phyloP scores from a whole-genome alignment of 1,140 invertebrate genomes.

The Sycobia sp. region DNA sequence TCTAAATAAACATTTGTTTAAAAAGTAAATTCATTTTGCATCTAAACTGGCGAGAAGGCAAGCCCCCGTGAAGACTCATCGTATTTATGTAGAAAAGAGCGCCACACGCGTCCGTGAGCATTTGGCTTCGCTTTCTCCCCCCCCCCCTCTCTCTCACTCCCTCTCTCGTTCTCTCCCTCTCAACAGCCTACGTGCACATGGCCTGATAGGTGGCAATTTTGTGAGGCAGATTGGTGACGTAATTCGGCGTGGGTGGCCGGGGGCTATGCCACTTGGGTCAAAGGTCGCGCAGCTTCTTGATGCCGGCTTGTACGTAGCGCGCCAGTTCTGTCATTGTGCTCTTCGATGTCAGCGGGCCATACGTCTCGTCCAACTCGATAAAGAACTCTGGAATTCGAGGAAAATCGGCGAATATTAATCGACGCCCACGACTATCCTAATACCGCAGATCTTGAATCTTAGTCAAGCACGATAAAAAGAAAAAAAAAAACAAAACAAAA shows the following conservation, averaged over 20 bases:
- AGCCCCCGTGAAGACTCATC: conserved; percentile 14
- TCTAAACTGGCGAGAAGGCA: conserved; percentile 21
- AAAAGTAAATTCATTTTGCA: conserved; percentile 1
- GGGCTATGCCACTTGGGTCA: conserved; percentile 63
- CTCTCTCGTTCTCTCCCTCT: no score
- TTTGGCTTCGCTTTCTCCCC: no score
- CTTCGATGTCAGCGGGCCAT: conserved; percentile 76
- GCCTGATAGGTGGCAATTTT: conserved; percentile 57
- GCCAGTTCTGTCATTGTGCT: conserved; percentile 78
- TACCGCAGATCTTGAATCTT: no score
- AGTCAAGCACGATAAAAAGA: no score
- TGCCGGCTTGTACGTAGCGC: conserved; percentile 74
- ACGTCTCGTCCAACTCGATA: conserved; percentile 73
- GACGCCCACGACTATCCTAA: no score
- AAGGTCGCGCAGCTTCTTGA: conserved; percentile 64
- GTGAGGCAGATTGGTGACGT: conserved; percentile 58
- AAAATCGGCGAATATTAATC: no score
- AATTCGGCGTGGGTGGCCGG: conserved; percentile 59
- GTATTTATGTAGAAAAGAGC: background rate
- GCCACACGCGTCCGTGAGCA: no score
- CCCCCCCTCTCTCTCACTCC: background rate
- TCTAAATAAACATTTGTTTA: conserved; percentile 19
- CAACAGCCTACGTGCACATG: conserved; percentile 54
- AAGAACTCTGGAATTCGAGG: conserved; percentile 74
- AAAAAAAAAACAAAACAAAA: no score